Evolutionary conservation across 1,140 invertebrate genomes (phyloP), one percentile per base, ranked within the genome.

Genomic region (Homalodisca vitripennis): DNA sequence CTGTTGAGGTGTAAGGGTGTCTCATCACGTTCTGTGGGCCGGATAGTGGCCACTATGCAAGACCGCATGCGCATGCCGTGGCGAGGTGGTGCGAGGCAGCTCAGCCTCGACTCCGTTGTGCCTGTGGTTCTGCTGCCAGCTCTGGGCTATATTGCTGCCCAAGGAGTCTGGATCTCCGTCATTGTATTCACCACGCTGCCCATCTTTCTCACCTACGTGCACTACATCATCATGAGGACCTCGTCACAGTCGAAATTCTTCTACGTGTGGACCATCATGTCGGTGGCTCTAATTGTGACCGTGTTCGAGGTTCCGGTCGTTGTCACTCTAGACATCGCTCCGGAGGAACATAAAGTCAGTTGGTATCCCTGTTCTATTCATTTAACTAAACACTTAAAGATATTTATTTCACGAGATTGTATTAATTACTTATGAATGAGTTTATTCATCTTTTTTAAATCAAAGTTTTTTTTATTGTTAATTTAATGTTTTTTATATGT

Each of bases 261-360:
- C 76, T 79, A 86, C 69, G 82, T 85, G 47, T 90, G 89, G 89
- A 84, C 85, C 6, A 78, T 88, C 17, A 84, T 84, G 24, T 89
- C 89, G 27, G 80, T 85, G 27, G 69, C 86, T 20, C 82, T 84
- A 71, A 76, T 90, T 73, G 85, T 88, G 75, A 73, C 86, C 12
- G 81, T 89, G n/a, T 90, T 89, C 79, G 86, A 90, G 77, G 74
- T 85, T 26, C 80, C 79, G 69, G 84, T 89, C 20, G 82, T 89
- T 32, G 83, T 84, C 46, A 78, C 87, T 53, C 76, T 89, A 55
- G 86, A 90, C 77, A 88, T 91, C 70, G 79, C 88, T 29, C 82
- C 84, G 12, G 81, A 87, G 64, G 89, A 91, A 74, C 89, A 91
- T 77, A 78, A 86, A n/a, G n/a, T n/a, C n/a, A n/a, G n/a, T n/a